Conservation (phyloP, 2,797 vertebrate species). For the Ciconia nigra region DNA sequence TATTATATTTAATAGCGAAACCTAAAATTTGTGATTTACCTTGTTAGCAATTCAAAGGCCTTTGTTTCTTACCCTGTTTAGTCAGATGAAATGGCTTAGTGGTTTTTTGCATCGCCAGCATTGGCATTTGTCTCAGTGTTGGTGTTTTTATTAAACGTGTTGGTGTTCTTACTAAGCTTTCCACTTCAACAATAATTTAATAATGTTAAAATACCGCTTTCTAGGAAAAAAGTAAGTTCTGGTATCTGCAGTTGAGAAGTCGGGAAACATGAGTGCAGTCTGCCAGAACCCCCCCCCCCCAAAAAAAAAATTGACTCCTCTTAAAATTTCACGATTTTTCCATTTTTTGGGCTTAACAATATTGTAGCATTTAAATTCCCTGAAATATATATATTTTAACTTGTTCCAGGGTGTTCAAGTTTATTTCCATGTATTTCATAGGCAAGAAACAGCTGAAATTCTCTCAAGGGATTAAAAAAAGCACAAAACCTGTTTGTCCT, state of each 20-base stretch:
- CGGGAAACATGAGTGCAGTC: neutral
- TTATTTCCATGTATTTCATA: neutral
- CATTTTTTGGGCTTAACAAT: neutral
- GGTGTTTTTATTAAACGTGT: neutral
- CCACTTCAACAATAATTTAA: neutral
- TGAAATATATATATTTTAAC: neutral
- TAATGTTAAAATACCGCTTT: neutral
- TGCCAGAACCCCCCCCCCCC: no score
- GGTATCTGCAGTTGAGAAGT: neutral
- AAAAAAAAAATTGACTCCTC: neutral
- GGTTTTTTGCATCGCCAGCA: neutral
- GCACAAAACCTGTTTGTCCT: neutral
- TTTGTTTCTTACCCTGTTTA: neutral
- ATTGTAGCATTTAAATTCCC: neutral
- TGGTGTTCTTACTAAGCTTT: neutral
- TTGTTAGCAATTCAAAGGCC: neutral
- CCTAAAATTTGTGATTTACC: neutral
- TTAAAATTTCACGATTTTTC: neutral
- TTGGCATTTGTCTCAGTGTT: neutral
- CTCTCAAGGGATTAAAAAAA: neutral
- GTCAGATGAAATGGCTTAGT: slow-evolving; percentile 3
- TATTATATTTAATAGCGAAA: neutral
- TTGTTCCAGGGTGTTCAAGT: neutral
- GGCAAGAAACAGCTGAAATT: neutral
- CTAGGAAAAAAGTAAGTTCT: neutral